phyloP scores from a whole-genome alignment of 2,113 vertebrate genomes.

The Psettodes erumei region DNA sequence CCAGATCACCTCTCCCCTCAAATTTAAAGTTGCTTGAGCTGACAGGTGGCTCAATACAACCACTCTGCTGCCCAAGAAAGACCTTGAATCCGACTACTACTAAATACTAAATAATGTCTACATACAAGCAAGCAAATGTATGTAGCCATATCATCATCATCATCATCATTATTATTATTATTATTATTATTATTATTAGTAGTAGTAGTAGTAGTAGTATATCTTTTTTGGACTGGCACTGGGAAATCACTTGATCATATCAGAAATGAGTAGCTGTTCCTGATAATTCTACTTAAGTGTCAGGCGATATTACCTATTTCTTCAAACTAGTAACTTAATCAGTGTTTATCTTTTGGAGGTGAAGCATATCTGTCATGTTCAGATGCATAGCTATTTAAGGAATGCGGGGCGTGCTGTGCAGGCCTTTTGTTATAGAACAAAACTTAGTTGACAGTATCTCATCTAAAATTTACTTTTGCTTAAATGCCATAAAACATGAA shows the following conservation, averaged over 20 bases:
- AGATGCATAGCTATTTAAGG: slow-evolving; percentile 23
- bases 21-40: slow-evolving; percentile 3
- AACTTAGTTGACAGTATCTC: slow-evolving; percentile 35
- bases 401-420: slow-evolving; percentile 13
- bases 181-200: background rate
- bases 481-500: slow-evolving; percentile 33
- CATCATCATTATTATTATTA: background rate
- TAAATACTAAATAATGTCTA: background rate
- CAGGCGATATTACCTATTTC: slow-evolving; percentile 33
- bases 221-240: background rate
- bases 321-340: slow-evolving; percentile 34
- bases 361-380: slow-evolving; percentile 24
- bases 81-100: slow-evolving; percentile 1
- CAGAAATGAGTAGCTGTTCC: background rate
- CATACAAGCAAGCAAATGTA: background rate
- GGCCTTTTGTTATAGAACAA: background rate
- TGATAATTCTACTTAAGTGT: slow-evolving; percentile 18
- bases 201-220: too few relatives aligned
- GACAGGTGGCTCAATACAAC: slow-evolving; percentile 8
- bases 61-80: slow-evolving; percentile 1
- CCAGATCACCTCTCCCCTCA: slow-evolving; percentile 7
- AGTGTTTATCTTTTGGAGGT: slow-evolving; percentile 20
- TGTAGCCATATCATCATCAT: background rate
- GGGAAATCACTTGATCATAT: background rate
- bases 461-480: slow-evolving; percentile 31